Percentiles rank a stretch among this genome's conserved stretches.
Evolutionary conservation across 2,888 invertebrate species (phyloP).

Genomic region (Isotomurus palustris): DNA sequence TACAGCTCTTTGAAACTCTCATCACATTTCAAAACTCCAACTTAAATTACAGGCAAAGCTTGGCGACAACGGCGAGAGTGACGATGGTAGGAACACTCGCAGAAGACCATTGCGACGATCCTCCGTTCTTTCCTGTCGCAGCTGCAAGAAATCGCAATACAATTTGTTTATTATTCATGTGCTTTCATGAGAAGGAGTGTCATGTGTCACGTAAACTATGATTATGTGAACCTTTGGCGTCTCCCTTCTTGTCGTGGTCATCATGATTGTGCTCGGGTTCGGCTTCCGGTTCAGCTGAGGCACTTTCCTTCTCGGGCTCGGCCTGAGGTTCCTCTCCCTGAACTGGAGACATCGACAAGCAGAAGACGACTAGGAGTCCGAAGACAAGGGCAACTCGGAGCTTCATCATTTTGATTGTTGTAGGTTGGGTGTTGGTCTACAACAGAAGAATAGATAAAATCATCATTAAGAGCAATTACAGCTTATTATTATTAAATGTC

Average conservation of each 20-base stretch:
- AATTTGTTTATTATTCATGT: constrained; percentile 1
- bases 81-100: constrained; percentile 33
- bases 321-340: constrained; percentile 33
- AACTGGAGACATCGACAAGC: constrained; percentile 27
- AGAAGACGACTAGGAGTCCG: constrained; percentile 40
- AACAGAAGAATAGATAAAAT: too few species aligned
- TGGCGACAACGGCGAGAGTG: constrained; percentile 28
- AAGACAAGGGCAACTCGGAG: constrained; percentile 40
- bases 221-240: constrained; percentile 23
- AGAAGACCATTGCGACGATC: constrained; percentile 23
- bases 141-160: constrained; percentile 7
- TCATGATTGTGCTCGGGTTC: constrained; percentile 28
- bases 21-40: too few species aligned
- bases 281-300: constrained; percentile 31
- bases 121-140: constrained; percentile 26
- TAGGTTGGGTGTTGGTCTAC: not conserved
- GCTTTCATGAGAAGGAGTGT: not conserved
- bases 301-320: constrained; percentile 3
- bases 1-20: too few species aligned
- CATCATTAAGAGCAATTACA: not conserved
- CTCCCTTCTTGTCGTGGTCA: constrained; percentile 33
- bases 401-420: constrained; percentile 33
- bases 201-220: too few species aligned
- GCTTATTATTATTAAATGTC: too few species aligned
- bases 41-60: constrained; percentile 35